A percentile compares a stretch with the other conserved stretches of the same genome.
Evolutionary conservation across 2,888 invertebrate species (phyloP).

Genomic region (Hyalella azteca): DNA sequence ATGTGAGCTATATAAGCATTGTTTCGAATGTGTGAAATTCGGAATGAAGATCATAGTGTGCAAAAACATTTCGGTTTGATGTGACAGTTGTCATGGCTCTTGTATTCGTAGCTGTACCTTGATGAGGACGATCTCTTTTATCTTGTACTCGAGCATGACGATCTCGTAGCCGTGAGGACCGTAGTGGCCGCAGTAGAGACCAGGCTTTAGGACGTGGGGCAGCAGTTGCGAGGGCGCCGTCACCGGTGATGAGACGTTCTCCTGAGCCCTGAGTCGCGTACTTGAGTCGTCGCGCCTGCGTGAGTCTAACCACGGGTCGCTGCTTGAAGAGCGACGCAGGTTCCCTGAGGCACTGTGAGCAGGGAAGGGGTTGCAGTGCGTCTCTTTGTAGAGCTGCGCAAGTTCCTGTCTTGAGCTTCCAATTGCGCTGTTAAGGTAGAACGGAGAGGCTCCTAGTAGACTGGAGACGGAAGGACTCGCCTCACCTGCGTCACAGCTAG

Average conservation of each 20-base stretch:
- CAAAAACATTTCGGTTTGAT: no score
- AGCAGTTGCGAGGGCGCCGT: background rate
- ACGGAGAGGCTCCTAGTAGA: background rate
- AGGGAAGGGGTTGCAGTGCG: constrained; percentile 21
- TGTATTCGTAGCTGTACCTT: no score
- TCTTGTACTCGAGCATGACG: constrained; percentile 21
- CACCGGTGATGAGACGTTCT: background rate
- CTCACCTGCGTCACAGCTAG: background rate
- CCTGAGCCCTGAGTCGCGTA: background rate
- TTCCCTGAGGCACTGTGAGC: background rate
- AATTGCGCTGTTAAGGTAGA: background rate
- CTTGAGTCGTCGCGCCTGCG: background rate
- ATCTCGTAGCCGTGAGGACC: constrained; percentile 16
- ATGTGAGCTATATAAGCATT: no score
- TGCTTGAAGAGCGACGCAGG: background rate
- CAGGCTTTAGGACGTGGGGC: constrained; percentile 31
- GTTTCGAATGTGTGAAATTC: no score
- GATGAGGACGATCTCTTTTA: constrained; percentile 2
- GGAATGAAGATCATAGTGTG: no score
- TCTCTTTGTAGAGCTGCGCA: constrained; percentile 19
- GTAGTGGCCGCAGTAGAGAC: constrained; percentile 22
- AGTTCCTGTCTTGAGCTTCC: constrained; percentile 7
- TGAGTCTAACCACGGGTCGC: background rate
- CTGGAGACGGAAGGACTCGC: background rate
- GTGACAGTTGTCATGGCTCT: no score